Base-by-base conservation (phyloP, 53 echinoderm and acorn worm genomes). In the Patiria pectinifera region DNA sequence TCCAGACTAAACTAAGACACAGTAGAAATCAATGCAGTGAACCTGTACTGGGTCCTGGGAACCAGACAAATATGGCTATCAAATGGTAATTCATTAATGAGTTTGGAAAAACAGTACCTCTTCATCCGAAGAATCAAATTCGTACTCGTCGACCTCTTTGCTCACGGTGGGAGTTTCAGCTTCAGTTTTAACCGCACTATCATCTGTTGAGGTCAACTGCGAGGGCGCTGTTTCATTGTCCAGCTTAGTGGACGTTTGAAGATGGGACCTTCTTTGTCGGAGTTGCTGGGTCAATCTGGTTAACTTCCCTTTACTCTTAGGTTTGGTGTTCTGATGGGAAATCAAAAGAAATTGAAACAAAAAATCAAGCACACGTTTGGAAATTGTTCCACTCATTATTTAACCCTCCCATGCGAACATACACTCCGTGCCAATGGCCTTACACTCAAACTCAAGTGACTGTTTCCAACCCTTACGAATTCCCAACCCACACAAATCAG, bases 71-170 rank as follows among this genome's bases (percentile, higher is more conserved):
- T 0, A 66, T 66, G 15, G 12, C 66, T 4, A 15, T 11, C 66
- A 6, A 66, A 0, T 14, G 66, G 66, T 3, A 3, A 15, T 3
- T 58, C 26, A 4, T 74, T 10, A 74, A 69, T 15, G 22, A n/a
- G 22, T 4, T 23, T 21, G 45, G 48, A 66, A 0, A 16, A 16
- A 66, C 66, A 70, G 83, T 84, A 99, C 99, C 97, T 99, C 99
- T 82, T 99, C 99, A 92, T 99, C 99, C 2, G 99, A 99, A 21
- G 99, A 99, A 87, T 99, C 99, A 94, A 94, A 97, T 43, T 97
- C 97, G 94, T 99, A 99, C 89, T 99, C 99, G 90, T 97, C 93
- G 15, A 83, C 86, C 46, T 13, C 76, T 48, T 91, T 80, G 62
- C 53, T 5, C 53, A 2, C 69, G 62, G 69, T 77, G 24, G n/a